These are phyloP conservation scores for Cremastobaeus sp. DNA, from an alignment of 2,888 invertebrate genomes.

Conservation along the genomic window DNA sequence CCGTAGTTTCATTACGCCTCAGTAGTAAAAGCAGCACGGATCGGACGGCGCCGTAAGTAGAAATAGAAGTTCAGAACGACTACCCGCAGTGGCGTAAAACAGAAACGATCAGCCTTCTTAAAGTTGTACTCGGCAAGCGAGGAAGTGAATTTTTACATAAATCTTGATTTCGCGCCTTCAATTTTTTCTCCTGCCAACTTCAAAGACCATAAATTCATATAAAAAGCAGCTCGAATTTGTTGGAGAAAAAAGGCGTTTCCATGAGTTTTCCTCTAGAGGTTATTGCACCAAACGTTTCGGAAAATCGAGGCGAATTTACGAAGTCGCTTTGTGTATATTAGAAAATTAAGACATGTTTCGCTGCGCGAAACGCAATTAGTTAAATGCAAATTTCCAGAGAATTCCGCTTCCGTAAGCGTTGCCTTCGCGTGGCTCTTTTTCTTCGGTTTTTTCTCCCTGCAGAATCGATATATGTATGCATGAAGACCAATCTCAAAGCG, in stretches of 20 bases:
- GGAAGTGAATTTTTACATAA: conserved; percentile 20
- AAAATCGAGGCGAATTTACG: no score
- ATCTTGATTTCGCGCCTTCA: no score
- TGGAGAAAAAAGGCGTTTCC: no score
- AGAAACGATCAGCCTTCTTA: conserved; percentile 33
- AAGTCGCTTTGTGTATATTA: no score
- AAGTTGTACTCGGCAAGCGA: conserved; percentile 7
- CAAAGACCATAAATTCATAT: no score
- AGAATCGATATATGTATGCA: conserved; percentile 9
- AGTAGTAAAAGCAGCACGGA: conserved; percentile 41
- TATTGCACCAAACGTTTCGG: no score
- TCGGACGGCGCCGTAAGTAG: conserved; percentile 39
- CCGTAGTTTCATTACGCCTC: conserved; percentile 25
- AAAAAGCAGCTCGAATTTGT: no score
- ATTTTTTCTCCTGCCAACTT: no score
- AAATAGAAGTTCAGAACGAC: conserved; percentile 28
- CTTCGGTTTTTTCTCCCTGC: not conserved
- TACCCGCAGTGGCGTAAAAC: conserved; percentile 45
- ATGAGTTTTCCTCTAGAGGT: no score
- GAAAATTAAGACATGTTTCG: no score
- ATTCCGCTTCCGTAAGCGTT: not conserved
- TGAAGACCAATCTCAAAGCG: conserved; percentile 10
- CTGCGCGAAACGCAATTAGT: conserved; percentile 2
- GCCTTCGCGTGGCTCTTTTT: no score
- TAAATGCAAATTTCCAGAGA: not conserved